Base-by-base conservation (phyloP, 2,888 invertebrate species). In the Smittia sp. region DNA sequence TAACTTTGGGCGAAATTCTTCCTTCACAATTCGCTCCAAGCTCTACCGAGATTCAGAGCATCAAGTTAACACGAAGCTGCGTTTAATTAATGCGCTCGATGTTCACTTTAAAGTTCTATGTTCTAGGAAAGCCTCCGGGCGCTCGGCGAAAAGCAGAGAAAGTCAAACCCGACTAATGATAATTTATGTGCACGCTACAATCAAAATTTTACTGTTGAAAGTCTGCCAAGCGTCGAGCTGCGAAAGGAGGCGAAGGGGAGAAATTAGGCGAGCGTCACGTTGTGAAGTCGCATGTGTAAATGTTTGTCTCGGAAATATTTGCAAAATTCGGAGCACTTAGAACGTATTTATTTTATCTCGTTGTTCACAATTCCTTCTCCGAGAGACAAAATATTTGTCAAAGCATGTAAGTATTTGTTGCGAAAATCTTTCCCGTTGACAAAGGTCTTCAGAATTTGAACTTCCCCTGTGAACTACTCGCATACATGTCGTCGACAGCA, bases 221-320 rank as follows among this genome's bases (percentile, higher is more conserved):
- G 6, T 46, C n/a, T 46, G 46, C 46, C 46, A 46, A 38, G 11
- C n/a, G n/a, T n/a, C n/a, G n/a, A n/a, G n/a, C n/a, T n/a, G 18
- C 7, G 18, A 52, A 7, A 52, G 15, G 18, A 52, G 18, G 18
- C 4, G 18, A 52, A n/a, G 18, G 4, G 3, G 18, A 52, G 13
- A 52, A 52, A 52, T 52, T 52, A 52, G 58, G 20, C 7, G 4
- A 18, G 18, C 18, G 18, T 58, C 58, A 58, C 58, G 22, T 18
- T 63, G 11, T 27, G 27, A 65, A 65, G 63, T 65, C 63, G 27
- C 63, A 65, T 65, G 63, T 65, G 63, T 65, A 65, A 65, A 65
- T 65, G 63, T 65, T 65, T 65, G 32, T 25, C 27, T 1, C 7
- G 63, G 3, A 65, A 65, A 65, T 27, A 65, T 65, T 58, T 58